Evolutionary conservation across 2,888 invertebrate species (phyloP), one percentile per base, ranked within the genome.

Genomic region (Oligia latruncula): DNA sequence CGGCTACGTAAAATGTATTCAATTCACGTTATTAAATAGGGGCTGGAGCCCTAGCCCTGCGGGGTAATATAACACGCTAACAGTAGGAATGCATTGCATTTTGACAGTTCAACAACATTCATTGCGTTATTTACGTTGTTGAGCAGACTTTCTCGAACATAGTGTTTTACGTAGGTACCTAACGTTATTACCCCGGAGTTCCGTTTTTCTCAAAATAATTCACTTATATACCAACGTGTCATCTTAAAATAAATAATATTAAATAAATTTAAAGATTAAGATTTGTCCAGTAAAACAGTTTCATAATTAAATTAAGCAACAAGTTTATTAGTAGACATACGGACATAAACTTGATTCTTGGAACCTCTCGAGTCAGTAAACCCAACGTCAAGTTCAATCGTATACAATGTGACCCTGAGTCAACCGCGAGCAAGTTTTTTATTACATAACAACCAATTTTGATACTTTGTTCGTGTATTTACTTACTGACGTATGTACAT

Each of bases 331-430:
- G 1, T 29, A 52, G 23, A 11, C 29, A 8, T 71, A 52, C 23
- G 29, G 29, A 52, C 15, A 17, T 79, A 77, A 85, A 84, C 82
- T 79, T 82, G 67, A 67, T 78, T 55, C 64, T 76, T 13, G 35
- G 64, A 40, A 67, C 77, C 58, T 68, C 71, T 71, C 13, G n/a
- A 65, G 55, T 71, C 23, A 43, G n/a, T 49, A 67, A 70, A 76
- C 49, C 49, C 72, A 70, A 67, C 66, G 40, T 66, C 82, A 86
- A 86, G 86, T 86, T 86, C 86, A 86, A 83, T 81, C 83, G 9
- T 23, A 40, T 81, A 81, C 29, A 67, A 9, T 5, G 11, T 76
- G 81, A 77, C 86, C 86, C 23, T 86, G 81, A 86, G 23, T 9
- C 20, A 9, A 62, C 71, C 43, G 62, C 73, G 23, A 13, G 11